A percentile compares a stretch with the other conserved stretches of the same genome.
phyloP scores from a whole-genome alignment of 2,797 vertebrate genomes.

The Artibeus lituratus region DNA sequence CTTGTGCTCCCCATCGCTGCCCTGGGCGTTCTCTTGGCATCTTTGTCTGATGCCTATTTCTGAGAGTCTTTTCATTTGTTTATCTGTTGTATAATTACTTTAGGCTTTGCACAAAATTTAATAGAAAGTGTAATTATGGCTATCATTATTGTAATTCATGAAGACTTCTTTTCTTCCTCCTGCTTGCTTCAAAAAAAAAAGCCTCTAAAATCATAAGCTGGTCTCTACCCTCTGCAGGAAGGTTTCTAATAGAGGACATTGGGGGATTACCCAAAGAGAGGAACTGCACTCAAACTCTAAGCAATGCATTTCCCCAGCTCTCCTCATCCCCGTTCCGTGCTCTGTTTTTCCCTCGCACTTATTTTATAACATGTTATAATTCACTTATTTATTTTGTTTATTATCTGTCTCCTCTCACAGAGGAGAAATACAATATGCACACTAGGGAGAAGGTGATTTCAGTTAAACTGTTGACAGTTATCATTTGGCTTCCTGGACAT shows the following conservation, averaged over 20 bases:
- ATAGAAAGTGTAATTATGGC: constrained; percentile 26
- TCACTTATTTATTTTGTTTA: not conserved
- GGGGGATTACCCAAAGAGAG: not conserved
- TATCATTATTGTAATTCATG: not conserved
- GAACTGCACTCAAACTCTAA: not conserved
- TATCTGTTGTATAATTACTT: constrained; percentile 37
- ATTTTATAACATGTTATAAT: not conserved
- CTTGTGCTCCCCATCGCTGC: rapidly evolving
- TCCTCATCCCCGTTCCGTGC: not conserved
- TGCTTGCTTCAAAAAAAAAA: not conserved
- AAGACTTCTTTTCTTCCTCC: not conserved
- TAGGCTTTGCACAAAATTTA: constrained; percentile 21
- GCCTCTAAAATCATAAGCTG: not conserved
- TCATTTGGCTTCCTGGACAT: not conserved
- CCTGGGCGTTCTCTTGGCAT: not conserved
- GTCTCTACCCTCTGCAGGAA: not conserved
- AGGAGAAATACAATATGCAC: not conserved
- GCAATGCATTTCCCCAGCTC: not conserved
- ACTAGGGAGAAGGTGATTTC: not conserved
- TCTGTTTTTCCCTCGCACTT: not conserved
- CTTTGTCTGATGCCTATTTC: not conserved
- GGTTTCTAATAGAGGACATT: not conserved
- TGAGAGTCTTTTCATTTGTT: not conserved
- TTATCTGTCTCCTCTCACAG: not conserved
- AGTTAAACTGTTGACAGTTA: not conserved